Evolutionary conservation across 2,797 vertebrate species (phyloP), one percentile per base, ranked within the genome.

Genomic region (Sylvilagus floridanus): DNA sequence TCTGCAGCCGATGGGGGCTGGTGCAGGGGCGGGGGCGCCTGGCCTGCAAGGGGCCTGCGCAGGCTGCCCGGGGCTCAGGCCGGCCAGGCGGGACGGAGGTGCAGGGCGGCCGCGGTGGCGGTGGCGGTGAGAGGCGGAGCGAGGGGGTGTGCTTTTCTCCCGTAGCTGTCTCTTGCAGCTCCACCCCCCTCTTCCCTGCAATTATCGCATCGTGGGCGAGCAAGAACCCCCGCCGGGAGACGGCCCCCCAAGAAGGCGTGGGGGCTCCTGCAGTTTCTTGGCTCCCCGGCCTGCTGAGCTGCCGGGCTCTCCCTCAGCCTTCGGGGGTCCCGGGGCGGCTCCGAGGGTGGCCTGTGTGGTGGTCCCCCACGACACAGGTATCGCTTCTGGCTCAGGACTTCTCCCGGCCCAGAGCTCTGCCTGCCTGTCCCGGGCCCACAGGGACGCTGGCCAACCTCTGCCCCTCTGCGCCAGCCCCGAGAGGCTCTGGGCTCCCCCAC

Each of bases 141-240:
- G 78, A 28, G 69, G 22, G 47, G 75, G 85, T 72, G 37, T 1
- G 2, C 16, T 57, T 19, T 16, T 50, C 87, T 72, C 62, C n/a
- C 3, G 26, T 68, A 71, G 57, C 21, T 42, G 30, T 32, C n/a
- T 89, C 87, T 26, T 47, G 37, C 75, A n/a, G 4, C 77, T 69
- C 50, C 30, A 30, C 68, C 28, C 72, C 32, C 13, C 50, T 83
- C 76, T 84, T 89, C 84, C 88, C 92, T 90, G 90, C 73, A 84
- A 88, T 96, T 94, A 93, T 82, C 90, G 50, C 62, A 6, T 73
- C 57, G 6, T 52, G 84, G 93, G 94, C 84, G 77, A 84, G 90
- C 73, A 87, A 77, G 77, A 87, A 84, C 87, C 92, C 63, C 26
- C 0, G 2, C 24, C 7, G 42, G 76, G 92, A 86, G 93, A 50